phyloP scores from a whole-genome alignment of 2,888 invertebrate species.

The Nasonia oneida region DNA sequence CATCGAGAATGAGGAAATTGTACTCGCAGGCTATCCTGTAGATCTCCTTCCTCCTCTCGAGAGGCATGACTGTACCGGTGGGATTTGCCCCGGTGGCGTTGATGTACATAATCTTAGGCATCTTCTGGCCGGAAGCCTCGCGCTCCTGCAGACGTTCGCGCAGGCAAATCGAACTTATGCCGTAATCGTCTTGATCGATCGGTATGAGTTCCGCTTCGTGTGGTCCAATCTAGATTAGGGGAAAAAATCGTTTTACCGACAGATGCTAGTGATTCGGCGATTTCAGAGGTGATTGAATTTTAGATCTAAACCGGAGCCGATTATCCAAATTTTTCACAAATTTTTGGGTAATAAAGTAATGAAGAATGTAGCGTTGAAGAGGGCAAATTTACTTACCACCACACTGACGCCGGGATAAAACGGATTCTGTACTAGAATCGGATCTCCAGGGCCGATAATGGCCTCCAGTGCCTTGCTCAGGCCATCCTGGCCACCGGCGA shows the following conservation, averaged over 20 bases:
- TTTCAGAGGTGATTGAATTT: no score
- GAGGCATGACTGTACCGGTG: conserved; percentile 85
- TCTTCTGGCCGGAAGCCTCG: conserved; percentile 78
- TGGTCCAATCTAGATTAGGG: conserved; percentile 83
- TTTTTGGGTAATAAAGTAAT: background rate
- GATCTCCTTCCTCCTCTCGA: conserved; percentile 84
- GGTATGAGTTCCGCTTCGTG: conserved; percentile 84
- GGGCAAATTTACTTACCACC: conserved; percentile 81
- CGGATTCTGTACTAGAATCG: conserved; percentile 86
- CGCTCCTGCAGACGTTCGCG: conserved; percentile 81
- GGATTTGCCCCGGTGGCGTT: conserved; percentile 90
- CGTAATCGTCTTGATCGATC: conserved; percentile 86
- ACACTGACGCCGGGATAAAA: conserved; percentile 86
- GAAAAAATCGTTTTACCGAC: background rate
- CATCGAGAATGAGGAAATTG: conserved; percentile 89
- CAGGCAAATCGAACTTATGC: conserved; percentile 84
- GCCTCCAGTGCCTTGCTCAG: conserved; percentile 88
- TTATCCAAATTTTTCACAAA: background rate
- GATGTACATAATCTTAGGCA: conserved; percentile 87
- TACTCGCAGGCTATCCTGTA: conserved; percentile 88
- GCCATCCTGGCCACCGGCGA: conserved; percentile 89
- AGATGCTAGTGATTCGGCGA: no score
- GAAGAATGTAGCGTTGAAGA: background rate
- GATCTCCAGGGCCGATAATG: conserved; percentile 85
- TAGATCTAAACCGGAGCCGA: background rate